phyloP scores from a whole-genome alignment of 2,797 vertebrate species.

The Lepilemur ruficaudatus region DNA sequence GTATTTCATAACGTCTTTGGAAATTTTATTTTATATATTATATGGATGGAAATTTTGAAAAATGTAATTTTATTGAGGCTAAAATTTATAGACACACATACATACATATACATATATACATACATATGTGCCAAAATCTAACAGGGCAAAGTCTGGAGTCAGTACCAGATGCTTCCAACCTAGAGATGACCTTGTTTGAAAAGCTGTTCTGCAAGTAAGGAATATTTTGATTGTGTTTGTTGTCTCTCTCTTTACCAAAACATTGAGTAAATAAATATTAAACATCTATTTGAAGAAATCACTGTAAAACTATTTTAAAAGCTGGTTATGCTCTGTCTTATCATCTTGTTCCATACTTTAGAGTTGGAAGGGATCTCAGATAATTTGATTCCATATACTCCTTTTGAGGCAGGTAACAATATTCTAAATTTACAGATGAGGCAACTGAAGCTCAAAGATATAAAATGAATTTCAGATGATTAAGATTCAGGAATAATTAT shows the following conservation, averaged over 20 bases:
- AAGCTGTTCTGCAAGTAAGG: not conserved
- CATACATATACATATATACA: not conserved
- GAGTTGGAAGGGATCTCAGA: not conserved
- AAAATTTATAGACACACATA: not conserved
- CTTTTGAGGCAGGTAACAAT: not conserved
- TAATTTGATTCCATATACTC: not conserved
- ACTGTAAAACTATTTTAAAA: not conserved
- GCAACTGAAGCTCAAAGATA: not conserved
- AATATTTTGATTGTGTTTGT: not conserved
- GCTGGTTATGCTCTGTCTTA: not conserved
- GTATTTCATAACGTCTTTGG: not conserved
- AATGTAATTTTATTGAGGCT: not conserved
- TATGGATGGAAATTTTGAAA: not conserved
- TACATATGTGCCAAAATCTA: not conserved
- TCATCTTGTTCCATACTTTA: not conserved
- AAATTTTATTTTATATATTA: not conserved
- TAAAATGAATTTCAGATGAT: slow-evolving; percentile 17
- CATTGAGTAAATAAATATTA: not conserved
- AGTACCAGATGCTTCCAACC: not conserved
- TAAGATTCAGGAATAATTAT: not conserved
- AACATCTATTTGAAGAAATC: not conserved
- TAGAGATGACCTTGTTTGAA: not conserved
- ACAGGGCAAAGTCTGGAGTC: not conserved
- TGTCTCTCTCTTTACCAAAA: not conserved
- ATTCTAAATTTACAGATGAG: not conserved